Evolutionary conservation across 2,888 invertebrate species (phyloP).

Genomic region (Sylvicola cinctus): DNA sequence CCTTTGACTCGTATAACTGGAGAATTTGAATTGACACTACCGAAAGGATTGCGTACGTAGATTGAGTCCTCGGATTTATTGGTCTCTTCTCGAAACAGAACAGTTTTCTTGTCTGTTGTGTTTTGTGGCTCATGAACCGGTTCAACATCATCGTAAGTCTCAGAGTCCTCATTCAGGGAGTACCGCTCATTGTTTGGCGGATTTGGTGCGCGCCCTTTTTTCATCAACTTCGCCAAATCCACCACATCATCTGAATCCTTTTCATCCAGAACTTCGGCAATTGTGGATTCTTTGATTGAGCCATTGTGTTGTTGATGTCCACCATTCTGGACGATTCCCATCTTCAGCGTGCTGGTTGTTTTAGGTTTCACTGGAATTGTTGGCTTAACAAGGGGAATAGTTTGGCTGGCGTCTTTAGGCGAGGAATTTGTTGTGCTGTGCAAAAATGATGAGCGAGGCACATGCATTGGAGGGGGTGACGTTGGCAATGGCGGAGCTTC

Average conservation of each 20-base stretch:
- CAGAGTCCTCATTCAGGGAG: slow-evolving; percentile 1
- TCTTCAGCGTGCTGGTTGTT: slow-evolving; percentile 26
- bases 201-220: slow-evolving; percentile 58
- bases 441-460: slow-evolving; percentile 46
- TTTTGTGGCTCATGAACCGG: slow-evolving; percentile 20
- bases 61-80: slow-evolving; percentile 7
- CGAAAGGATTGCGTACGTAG: slow-evolving; percentile 38
- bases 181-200: slow-evolving; percentile 29
- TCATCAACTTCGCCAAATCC: slow-evolving; percentile 27
- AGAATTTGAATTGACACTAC: slow-evolving; percentile 37
- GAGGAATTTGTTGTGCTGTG: slow-evolving; percentile 35
- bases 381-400: slow-evolving; percentile 31
- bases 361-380: slow-evolving; percentile 52
- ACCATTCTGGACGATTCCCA: neutral
- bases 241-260: slow-evolving; percentile 2
- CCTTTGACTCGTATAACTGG: slow-evolving; percentile 55
- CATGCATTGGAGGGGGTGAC: slow-evolving; percentile 35
- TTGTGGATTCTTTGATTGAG: neutral
- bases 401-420: slow-evolving; percentile 17
- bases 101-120: neutral
- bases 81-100: slow-evolving; percentile 8
- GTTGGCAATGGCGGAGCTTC: slow-evolving; percentile 49
- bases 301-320: neutral
- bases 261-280: neutral
- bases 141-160: slow-evolving; percentile 9